phyloP scores from a whole-genome alignment of 2,797 vertebrate genomes.

The Rhadinocentrus ornatus region DNA sequence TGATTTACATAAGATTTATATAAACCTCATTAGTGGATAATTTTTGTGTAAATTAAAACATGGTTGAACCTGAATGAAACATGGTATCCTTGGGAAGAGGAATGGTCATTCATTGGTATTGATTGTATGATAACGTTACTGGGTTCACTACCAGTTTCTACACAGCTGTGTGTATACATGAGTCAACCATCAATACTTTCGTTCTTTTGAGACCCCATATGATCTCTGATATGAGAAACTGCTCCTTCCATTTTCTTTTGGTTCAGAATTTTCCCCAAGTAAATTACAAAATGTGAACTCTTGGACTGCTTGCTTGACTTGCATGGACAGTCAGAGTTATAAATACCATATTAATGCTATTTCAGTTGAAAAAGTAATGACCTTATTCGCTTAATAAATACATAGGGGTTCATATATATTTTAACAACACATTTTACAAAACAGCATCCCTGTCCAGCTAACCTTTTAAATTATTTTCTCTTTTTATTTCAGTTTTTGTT shows the following conservation, averaged over 20 bases:
- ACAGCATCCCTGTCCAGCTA: too few relatives aligned
- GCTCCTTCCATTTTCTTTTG: not conserved
- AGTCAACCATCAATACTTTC: not conserved
- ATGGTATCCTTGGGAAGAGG: not conserved
- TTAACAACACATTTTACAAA: not conserved
- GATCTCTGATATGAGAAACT: not conserved
- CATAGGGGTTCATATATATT: not conserved
- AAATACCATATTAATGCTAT: too few relatives aligned
- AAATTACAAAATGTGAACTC: not conserved
- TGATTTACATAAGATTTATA: not conserved
- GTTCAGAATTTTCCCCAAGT: not conserved
- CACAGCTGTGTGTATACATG: not conserved
- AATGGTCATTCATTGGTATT: not conserved
- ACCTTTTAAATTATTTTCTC: too few relatives aligned
- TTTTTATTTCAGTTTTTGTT: not conserved
- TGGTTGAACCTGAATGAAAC: not conserved
- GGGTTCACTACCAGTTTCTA: not conserved
- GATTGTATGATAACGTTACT: not conserved
- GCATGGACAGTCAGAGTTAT: not conserved
- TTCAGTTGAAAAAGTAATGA: too few relatives aligned
- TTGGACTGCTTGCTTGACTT: not conserved
- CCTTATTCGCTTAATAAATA: too few relatives aligned
- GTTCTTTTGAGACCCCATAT: not conserved
- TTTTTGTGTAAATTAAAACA: constrained; percentile 22
- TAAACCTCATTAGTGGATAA: constrained; percentile 1